Evolutionary conservation across 1,140 invertebrate genomes (phyloP).

Genomic region (Gyrodactylus salaris): DNA sequence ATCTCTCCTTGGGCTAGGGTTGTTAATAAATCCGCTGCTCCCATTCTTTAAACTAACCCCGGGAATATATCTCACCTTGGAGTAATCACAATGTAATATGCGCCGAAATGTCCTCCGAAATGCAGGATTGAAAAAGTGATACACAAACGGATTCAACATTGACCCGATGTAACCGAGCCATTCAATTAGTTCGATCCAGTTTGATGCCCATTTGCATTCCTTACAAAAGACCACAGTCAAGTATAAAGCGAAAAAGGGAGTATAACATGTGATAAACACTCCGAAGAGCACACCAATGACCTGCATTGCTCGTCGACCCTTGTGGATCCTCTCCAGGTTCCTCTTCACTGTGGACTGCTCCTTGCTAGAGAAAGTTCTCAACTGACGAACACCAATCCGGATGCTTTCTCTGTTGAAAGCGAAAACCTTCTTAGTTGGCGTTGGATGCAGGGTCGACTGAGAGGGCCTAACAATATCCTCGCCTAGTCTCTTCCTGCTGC

Average conservation of each 20-base stretch:
- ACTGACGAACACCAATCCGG: background rate
- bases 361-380: background rate
- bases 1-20: no score
- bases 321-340: background rate
- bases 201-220: slow-evolving; percentile 1
- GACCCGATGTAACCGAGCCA: slow-evolving; percentile 12
- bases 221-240: slow-evolving; percentile 10
- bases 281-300: slow-evolving; percentile 12
- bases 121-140: slow-evolving; percentile 12
- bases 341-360: background rate
- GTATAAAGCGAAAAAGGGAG: slow-evolving; percentile 12
- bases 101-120: slow-evolving; percentile 11
- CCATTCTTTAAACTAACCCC: background rate
- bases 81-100: slow-evolving; percentile 10
- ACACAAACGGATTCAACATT: slow-evolving; percentile 13
- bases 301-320: slow-evolving; percentile 9
- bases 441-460: no score
- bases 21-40: no score
- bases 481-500: no score
- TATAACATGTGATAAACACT: slow-evolving; percentile 12
- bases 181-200: background rate
- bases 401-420: background rate
- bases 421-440: no score
- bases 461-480: no score
- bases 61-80: background rate